A percentile compares a stretch with the other conserved stretches of the same genome.
phyloP scores from a whole-genome alignment of 2,797 vertebrate species.

The Eulemur mongoz region DNA sequence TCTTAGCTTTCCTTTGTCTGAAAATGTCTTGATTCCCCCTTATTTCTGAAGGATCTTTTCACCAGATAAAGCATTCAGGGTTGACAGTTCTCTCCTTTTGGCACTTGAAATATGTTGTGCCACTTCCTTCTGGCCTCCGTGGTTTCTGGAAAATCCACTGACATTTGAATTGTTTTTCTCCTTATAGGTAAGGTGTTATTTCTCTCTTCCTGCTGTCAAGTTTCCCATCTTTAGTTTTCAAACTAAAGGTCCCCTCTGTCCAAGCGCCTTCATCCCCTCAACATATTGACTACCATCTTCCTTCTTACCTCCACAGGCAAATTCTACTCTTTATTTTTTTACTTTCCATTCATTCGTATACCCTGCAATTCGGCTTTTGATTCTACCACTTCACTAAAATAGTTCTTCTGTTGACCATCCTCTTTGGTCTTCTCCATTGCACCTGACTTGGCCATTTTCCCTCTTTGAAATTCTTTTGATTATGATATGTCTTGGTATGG shows the following conservation, averaged over 20 bases:
- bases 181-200: background rate
- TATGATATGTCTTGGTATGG: background rate
- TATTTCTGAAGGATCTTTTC: constrained; percentile 43
- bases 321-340: background rate
- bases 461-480: background rate
- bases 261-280: background rate
- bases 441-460: background rate
- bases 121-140: background rate
- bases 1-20: constrained; percentile 47
- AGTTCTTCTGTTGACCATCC: background rate
- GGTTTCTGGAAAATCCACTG: constrained; percentile 23
- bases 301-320: background rate
- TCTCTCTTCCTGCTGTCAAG: background rate
- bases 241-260: background rate
- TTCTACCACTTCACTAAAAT: background rate
- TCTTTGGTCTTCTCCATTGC: background rate
- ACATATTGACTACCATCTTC: background rate
- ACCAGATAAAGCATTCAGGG: background rate
- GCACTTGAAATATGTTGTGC: background rate
- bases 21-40: constrained; percentile 15
- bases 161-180: constrained; percentile 9
- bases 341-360: background rate
- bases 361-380: background rate
- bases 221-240: constrained; percentile 30
- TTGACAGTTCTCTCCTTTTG: background rate